Evolutionary conservation across 2,113 vertebrate species (phyloP), one percentile per base, ranked within the genome.

Genomic region (Microcebus tavaratra): DNA sequence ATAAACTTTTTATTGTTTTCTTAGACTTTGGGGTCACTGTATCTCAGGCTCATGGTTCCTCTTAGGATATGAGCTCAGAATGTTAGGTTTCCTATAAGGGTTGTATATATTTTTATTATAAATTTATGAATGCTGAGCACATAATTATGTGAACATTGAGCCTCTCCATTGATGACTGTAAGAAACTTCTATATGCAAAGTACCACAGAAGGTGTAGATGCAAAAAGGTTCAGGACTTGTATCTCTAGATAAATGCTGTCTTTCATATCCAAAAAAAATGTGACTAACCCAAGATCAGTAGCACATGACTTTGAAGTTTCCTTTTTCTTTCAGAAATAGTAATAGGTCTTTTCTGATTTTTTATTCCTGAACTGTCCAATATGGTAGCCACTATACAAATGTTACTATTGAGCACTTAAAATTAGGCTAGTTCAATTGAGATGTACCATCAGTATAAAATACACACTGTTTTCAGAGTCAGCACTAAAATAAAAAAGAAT

Each of bases 31-130:
- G 34, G 45, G 42, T 91, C 39, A 86, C 18, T 96, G 12, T 55
- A 61, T 86, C 72, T 95, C 48, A 90, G 53, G 15, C 0, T 93
- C 10, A 50, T 73, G 25, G 29, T 48, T 88, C 88, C 53, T n/a
- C 13, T 93, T 65, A 70, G 29, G 14, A 94, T 20, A 85, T 82
- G 27, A 50, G n/a, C 34, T 93, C 31, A 85, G 70, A 94, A 76
- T 80, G 31, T 39, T 63, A 67, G 59, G 48, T 90, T 78, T 88
- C n/a, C 29, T 67, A 0, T 65, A 59, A 80, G 14, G 15, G 21
- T 86, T 90, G 88, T 65, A 91, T 34, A 90, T 86, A 87, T 87
- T 78, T 85, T 86, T 95, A 85, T 39, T 91, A 91, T 27, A 82
- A 96, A 78, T 59, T 27, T 85, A 85, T 88, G 12, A 90, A 83